A percentile compares a stretch with the other conserved stretches of the same genome.
Evolutionary conservation across 2,113 vertebrate species (phyloP).

Genomic region (Poecilia latipinna): DNA sequence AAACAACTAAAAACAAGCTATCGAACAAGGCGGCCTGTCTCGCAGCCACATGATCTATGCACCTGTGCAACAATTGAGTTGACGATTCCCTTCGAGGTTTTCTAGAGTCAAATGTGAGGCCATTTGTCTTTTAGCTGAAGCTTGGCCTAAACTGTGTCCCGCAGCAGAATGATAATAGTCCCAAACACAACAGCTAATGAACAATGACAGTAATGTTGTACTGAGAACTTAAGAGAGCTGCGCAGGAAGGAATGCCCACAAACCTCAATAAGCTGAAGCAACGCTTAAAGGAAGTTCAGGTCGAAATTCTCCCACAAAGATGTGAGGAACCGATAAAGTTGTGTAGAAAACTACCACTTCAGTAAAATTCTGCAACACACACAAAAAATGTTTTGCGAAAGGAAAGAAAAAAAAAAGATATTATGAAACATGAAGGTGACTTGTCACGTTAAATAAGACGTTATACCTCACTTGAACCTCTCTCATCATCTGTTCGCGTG

Average conservation of each 20-base stretch:
- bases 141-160: too few species aligned
- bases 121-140: too few species aligned
- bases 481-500: too few species aligned
- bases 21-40: too few species aligned
- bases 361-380: background rate
- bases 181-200: too few species aligned
- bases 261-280: background rate
- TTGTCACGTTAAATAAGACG: background rate
- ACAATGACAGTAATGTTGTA: too few species aligned
- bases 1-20: too few species aligned
- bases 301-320: background rate
- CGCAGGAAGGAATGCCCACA: background rate
- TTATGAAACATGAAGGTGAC: background rate
- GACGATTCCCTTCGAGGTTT: too few species aligned
- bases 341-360: background rate
- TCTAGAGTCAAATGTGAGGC: too few species aligned
- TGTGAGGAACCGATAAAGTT: background rate
- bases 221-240: background rate
- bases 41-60: too few species aligned
- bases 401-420: background rate
- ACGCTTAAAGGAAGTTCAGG: background rate
- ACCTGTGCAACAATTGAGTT: too few species aligned
- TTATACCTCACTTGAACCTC: background rate
- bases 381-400: background rate
- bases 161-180: too few species aligned